Conservation (phyloP, 2,113 vertebrate species). For the Amblyopsis rosae region DNA sequence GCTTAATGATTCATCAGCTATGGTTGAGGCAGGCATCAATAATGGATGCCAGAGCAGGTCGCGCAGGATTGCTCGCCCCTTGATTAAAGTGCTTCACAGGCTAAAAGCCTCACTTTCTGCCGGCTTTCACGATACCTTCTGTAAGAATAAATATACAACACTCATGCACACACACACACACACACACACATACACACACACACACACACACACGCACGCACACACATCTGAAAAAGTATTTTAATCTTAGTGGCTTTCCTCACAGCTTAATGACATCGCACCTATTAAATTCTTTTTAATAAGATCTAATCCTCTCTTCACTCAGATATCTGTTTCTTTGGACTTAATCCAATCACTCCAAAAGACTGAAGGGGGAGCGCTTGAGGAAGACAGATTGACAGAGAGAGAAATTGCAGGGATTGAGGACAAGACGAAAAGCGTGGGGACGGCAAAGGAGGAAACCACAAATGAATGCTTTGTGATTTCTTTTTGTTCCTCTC, state of each 20-base stretch:
- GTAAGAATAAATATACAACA: conserved; percentile 43
- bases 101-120: conserved; percentile 70
- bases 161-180: background rate
- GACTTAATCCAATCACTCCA: conserved; percentile 65
- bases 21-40: conserved; percentile 74
- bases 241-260: background rate
- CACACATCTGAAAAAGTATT: conserved; percentile 5
- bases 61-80: conserved; percentile 72
- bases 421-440: conserved; percentile 32
- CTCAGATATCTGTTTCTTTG: conserved; percentile 52
- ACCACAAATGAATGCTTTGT: conserved; percentile 57
- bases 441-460: conserved; percentile 48
- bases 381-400: conserved; percentile 24
- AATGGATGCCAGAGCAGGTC: conserved; percentile 76
- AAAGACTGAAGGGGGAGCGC: conserved; percentile 1
- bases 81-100: conserved; percentile 75
- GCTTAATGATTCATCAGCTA: conserved; percentile 78
- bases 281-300: conserved; percentile 60
- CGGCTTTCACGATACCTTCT: conserved; percentile 50
- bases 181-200: conserved; percentile 12
- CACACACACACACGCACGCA: conserved; percentile 7
- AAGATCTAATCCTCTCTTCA: conserved; percentile 61
- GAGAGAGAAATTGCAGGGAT: conserved; percentile 4
- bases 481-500: conserved; percentile 23
- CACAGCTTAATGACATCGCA: conserved; percentile 65